Conservation (phyloP, 2,888 invertebrate genomes). For the Prenolepis imparis region DNA sequence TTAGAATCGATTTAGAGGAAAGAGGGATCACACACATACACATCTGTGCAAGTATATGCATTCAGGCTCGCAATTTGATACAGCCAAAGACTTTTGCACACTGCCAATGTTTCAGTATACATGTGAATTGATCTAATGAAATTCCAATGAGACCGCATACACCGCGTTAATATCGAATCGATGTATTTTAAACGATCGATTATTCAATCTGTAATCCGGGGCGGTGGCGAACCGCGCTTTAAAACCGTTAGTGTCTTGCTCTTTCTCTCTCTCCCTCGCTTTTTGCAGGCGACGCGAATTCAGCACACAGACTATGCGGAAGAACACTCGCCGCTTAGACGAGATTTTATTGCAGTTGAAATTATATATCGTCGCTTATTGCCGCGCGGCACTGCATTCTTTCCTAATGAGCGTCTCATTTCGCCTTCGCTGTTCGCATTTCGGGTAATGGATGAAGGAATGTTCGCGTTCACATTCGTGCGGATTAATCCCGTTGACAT, state of each 20-base stretch:
- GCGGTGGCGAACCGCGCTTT: background rate
- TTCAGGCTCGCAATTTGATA: background rate
- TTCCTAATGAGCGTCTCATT: conserved; percentile 81
- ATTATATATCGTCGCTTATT: conserved; percentile 70
- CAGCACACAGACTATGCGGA: conserved; percentile 20
- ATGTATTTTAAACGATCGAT: conserved; percentile 30
- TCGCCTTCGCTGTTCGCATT: conserved; percentile 78
- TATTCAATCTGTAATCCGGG: conserved; percentile 40
- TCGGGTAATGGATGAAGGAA: conserved; percentile 85
- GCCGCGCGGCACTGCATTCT: conserved; percentile 76
- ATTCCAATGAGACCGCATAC: background rate
- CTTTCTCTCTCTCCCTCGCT: conserved; percentile 53
- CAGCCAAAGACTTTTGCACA: background rate
- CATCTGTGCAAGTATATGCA: background rate
- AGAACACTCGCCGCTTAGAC: conserved; percentile 51
- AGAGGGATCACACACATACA: background rate
- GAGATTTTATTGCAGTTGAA: conserved; percentile 68
- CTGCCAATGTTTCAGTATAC: background rate
- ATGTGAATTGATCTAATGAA: background rate
- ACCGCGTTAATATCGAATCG: background rate
- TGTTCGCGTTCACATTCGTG: conserved; percentile 63
- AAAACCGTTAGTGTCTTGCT: background rate
- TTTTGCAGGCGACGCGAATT: conserved; percentile 57
- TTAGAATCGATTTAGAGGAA: background rate
- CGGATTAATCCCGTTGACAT: conserved; percentile 30